phyloP scores from a whole-genome alignment of 2,797 vertebrate genomes.

The Pelochelys cantorii region DNA sequence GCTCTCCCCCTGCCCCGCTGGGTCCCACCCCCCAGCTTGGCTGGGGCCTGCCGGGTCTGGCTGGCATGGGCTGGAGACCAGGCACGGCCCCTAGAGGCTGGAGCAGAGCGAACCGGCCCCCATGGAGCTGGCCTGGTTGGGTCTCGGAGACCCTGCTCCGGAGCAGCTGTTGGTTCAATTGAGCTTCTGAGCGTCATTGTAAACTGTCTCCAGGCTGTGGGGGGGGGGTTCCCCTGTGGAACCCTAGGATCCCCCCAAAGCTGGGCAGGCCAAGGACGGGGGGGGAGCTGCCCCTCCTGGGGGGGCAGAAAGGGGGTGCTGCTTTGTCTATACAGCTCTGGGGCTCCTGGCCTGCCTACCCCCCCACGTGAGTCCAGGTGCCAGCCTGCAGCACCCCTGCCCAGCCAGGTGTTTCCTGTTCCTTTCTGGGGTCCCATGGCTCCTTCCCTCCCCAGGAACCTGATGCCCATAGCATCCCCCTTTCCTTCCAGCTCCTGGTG shows the following conservation, averaged over 20 bases:
- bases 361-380: too few relatives aligned
- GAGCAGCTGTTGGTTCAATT: not conserved
- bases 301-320: not conserved
- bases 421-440: too few relatives aligned
- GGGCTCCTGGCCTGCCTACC: not conserved
- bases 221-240: not conserved
- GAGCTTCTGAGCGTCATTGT: too few relatives aligned
- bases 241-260: not conserved
- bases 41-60: not conserved
- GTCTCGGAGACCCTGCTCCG: not conserved
- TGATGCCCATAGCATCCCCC: not conserved
- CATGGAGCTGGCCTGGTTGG: accelerated
- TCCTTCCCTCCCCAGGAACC: too few relatives aligned
- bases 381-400: not conserved
- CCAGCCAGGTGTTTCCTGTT: too few relatives aligned
- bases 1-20: too few relatives aligned
- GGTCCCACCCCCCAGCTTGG: not conserved
- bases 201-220: not conserved
- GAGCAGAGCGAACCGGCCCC: not conserved
- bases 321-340: not conserved
- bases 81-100: not conserved
- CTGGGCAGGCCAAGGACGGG: not conserved
- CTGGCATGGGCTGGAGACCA: not conserved
- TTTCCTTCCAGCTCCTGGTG: not conserved
- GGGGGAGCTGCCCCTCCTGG: not conserved